phyloP scores from a whole-genome alignment of 2,113 vertebrate genomes.

The Saguinus imperator region DNA sequence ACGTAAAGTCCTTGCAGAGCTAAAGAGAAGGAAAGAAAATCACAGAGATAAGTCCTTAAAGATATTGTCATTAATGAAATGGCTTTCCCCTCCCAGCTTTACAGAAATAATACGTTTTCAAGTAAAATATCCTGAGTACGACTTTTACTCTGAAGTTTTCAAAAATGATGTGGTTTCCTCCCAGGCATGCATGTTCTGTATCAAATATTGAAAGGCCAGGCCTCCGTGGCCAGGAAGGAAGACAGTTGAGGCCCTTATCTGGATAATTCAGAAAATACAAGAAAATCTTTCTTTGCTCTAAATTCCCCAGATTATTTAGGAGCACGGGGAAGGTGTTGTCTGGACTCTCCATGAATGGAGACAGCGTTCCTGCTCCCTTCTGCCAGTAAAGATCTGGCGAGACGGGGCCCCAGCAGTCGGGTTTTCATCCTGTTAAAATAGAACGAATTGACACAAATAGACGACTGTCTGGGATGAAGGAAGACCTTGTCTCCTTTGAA shows the following conservation, averaged over 20 bases:
- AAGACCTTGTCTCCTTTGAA: not conserved
- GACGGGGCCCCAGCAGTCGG: not conserved
- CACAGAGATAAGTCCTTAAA: not conserved
- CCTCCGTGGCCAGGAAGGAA: not conserved
- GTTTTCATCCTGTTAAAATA: slow-evolving; percentile 47
- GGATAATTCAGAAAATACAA: not conserved
- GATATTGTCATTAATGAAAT: not conserved
- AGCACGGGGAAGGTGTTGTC: not conserved
- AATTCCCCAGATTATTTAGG: not conserved
- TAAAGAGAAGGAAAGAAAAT: not conserved
- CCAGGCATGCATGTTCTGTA: too few species aligned
- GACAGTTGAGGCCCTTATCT: not conserved
- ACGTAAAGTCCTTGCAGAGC: not conserved
- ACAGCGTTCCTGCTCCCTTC: not conserved
- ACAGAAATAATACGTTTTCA: not conserved
- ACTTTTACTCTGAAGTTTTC: not conserved
- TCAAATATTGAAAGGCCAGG: not conserved
- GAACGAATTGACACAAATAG: slow-evolving; percentile 4
- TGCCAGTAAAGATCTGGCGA: slow-evolving; percentile 2
- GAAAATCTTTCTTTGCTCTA: not conserved
- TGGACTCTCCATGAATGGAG: not conserved
- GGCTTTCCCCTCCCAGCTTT: not conserved
- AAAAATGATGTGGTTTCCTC: not conserved
- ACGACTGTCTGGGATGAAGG: not conserved
- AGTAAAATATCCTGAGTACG: not conserved